Conservation (phyloP, 2,888 invertebrate species). For the Tridacna crocea region DNA sequence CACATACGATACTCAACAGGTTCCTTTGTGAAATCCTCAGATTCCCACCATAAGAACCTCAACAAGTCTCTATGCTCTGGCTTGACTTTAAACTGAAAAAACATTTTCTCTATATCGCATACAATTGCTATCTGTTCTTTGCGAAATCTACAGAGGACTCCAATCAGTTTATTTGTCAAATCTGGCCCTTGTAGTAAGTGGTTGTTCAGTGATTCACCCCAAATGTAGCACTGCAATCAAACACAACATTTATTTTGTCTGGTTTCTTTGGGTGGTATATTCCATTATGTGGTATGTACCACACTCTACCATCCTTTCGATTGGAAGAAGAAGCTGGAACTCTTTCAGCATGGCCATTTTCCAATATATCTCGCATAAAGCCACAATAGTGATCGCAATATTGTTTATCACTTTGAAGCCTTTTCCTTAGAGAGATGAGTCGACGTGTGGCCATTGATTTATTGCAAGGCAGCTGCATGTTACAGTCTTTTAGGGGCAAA, state of each 20-base stretch:
- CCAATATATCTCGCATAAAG: slow-evolving; percentile 16
- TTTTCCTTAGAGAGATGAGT: slow-evolving; percentile 1
- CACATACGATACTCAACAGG: slow-evolving; percentile 53
- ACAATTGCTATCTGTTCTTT: slow-evolving; percentile 35
- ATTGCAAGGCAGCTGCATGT: slow-evolving; percentile 15
- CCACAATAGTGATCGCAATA: too few relatives aligned
- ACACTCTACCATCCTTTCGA: background rate
- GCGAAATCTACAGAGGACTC: slow-evolving; percentile 42
- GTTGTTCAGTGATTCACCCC: slow-evolving; percentile 25
- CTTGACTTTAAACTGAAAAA: slow-evolving; percentile 43
- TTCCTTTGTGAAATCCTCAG: slow-evolving; percentile 14
- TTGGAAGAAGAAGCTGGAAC: slow-evolving; percentile 7
- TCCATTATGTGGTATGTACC: slow-evolving; percentile 38
- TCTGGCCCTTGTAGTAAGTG: slow-evolving; percentile 34
- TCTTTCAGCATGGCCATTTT: slow-evolving; percentile 26
- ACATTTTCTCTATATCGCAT: slow-evolving; percentile 55
- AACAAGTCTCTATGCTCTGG: slow-evolving; percentile 42
- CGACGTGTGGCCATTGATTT: slow-evolving; percentile 12
- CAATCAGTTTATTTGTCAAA: too few relatives aligned
- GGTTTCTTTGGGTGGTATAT: slow-evolving; percentile 39
- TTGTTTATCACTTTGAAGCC: slow-evolving; percentile 14
- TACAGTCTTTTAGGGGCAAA: slow-evolving; percentile 13
- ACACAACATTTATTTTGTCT: slow-evolving; percentile 40
- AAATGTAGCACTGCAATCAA: slow-evolving; percentile 38
- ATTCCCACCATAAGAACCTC: slow-evolving; percentile 52